These are phyloP conservation scores for Diarsia brunnea DNA, from an alignment of 2,888 invertebrate species.

Conservation along the genomic window DNA sequence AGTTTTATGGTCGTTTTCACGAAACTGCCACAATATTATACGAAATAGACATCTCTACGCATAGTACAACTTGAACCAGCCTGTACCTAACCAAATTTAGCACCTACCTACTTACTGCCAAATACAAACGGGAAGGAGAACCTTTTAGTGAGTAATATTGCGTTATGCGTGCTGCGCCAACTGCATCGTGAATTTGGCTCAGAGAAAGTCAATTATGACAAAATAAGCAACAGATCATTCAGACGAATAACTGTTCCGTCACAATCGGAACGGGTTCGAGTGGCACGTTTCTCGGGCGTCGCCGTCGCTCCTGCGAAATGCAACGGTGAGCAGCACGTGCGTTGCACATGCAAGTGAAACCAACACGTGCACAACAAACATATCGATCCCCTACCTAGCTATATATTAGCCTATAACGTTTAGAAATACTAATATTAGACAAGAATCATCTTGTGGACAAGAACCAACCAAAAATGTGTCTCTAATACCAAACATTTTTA, in stretches of 20 bases:
- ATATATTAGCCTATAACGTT: neutral
- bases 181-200: constrained; percentile 1
- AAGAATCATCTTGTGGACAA: neutral
- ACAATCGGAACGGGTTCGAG: constrained; percentile 47
- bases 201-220: constrained; percentile 41
- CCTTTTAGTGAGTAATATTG: neutral
- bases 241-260: constrained; percentile 47
- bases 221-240: constrained; percentile 27
- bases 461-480: constrained; percentile 11
- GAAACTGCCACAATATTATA: neutral
- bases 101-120: neutral
- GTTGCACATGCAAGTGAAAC: constrained; percentile 40
- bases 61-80: neutral
- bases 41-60: neutral
- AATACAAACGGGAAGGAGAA: neutral
- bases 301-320: constrained; percentile 48
- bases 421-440: constrained; percentile 2
- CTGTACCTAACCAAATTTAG: neutral
- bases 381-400: neutral
- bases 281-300: constrained; percentile 47
- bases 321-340: constrained; percentile 43
- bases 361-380: constrained; percentile 38
- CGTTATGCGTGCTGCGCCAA: neutral
- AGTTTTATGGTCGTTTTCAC: neutral
- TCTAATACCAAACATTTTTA: constrained; percentile 5